These are phyloP conservation scores for Poecile atricapillus DNA, from an alignment of 2,113 vertebrate species.

Conservation along the genomic window DNA sequence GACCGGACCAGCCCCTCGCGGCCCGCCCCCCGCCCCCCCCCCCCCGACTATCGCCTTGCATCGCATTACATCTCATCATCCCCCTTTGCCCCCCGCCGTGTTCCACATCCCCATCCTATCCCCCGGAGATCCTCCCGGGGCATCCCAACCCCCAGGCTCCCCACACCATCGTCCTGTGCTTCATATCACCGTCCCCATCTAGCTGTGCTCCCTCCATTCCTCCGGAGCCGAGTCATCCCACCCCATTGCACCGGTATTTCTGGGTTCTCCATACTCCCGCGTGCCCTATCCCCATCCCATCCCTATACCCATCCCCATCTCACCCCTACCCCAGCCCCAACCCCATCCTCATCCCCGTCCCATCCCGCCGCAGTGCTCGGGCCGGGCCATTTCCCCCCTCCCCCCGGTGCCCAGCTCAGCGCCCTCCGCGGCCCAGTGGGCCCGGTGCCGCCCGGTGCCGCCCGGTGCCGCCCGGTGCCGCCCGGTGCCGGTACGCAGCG, in stretches of 20 bases:
- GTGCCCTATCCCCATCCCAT: neutral
- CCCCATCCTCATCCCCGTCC: neutral
- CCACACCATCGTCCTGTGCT: neutral
- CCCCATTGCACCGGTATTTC: neutral
- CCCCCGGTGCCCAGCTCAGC: neutral
- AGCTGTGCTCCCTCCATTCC: neutral
- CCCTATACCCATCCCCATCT: neutral
- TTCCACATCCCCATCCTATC: neutral
- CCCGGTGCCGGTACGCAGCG: neutral
- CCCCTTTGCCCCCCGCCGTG: neutral
- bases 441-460: neutral
- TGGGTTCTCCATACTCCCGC: neutral
- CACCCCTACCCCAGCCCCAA: neutral
- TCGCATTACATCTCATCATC: neutral
- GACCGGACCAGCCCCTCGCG: neutral
- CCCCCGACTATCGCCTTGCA: neutral
- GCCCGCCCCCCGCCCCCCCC: too few relatives aligned
- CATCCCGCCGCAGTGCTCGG: neutral
- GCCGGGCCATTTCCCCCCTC: neutral
- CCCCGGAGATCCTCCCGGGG: neutral
- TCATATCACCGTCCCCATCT: neutral
- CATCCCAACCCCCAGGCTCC: neutral
- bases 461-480: neutral
- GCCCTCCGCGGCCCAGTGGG: neutral
- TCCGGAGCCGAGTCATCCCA: neutral